A percentile compares a stretch with the other conserved stretches of the same genome.
Evolutionary conservation across 2,113 vertebrate genomes (phyloP).

Genomic region (Sialia sialis): DNA sequence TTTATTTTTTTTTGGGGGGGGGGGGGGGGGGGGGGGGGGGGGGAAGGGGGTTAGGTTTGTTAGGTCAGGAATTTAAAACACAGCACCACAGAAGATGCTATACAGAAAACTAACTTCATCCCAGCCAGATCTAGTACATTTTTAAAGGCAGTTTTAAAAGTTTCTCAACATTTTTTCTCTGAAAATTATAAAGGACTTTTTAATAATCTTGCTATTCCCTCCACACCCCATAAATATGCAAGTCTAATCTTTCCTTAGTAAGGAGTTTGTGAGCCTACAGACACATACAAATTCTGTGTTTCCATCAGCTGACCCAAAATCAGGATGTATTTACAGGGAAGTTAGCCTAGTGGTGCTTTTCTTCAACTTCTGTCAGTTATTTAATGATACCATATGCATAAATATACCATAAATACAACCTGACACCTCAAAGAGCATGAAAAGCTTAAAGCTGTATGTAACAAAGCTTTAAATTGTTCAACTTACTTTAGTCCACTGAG

Average conservation of each 20-base stretch:
- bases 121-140: not conserved
- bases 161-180: not conserved
- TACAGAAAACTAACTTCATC: not conserved
- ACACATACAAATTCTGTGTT: not conserved
- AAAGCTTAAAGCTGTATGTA: not conserved
- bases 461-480: not conserved
- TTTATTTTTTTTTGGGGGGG: not conserved
- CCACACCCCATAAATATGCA: not conserved
- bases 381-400: not conserved
- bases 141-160: not conserved
- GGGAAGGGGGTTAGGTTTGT: not conserved
- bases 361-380: not conserved
- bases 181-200: not conserved
- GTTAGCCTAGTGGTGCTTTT: not conserved
- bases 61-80: not conserved
- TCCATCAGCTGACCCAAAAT: not conserved
- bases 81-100: not conserved
- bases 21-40: too few relatives aligned
- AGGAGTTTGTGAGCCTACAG: not conserved
- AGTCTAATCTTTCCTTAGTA: not conserved
- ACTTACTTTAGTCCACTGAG: conserved; percentile 97
- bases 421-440: not conserved
- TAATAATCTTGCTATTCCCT: not conserved
- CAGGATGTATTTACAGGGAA: not conserved
- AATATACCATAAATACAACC: not conserved